Base-by-base conservation (phyloP, 2,797 vertebrate genomes). In the Enteromius argenteus region DNA sequence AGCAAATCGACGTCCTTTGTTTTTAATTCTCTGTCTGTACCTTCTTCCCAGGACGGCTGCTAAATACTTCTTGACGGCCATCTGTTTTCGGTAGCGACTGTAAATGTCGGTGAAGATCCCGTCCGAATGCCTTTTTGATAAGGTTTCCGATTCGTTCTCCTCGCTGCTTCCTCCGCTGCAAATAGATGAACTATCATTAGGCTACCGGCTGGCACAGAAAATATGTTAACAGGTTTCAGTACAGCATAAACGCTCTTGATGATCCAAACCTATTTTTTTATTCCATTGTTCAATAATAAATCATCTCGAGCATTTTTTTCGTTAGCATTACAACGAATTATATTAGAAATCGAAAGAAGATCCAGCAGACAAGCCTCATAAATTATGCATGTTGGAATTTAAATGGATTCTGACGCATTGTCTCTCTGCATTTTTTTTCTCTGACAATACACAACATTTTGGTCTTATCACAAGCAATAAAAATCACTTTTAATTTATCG, bases 21-120 rank as follows among this genome's bases (percentile, higher is more conserved):
- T 99, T 96, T 97, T 97, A 96, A 98, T 95, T 95, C 98, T 98
- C 95, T 99, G 98, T 97, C 98, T 99, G 97, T 99, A 99, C 97
- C 98, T 99, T 97, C 98, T 97, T 92, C 98, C 98, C 93, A 99
- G 94, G 93, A 99, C 98, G 1, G 98, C 97, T 88, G 98, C 98
- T 94, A 99, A 96, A 93, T 99, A 99, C 93, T 99, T 99, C 95
- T 99, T 98, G 93, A 99, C 98, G 91, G 98, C 98, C 98, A 98
- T 99, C 96, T 99, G 97, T 95, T 99, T 99, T 94, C 98, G 95
- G 94, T 99, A 99, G 94, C 98, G 98, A 88, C 98, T 99, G 96
- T 99, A 99, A 95, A 98, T 99, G 96, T 99, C 98, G 64, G 98
- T 99, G 96, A 99, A 99, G 95, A 99, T 99, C 86, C 98, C 98